A percentile compares a stretch with the other conserved stretches of the same genome.
phyloP scores from a whole-genome alignment of 1,140 invertebrate species.

The Pseudomyrmex dendroicus region DNA sequence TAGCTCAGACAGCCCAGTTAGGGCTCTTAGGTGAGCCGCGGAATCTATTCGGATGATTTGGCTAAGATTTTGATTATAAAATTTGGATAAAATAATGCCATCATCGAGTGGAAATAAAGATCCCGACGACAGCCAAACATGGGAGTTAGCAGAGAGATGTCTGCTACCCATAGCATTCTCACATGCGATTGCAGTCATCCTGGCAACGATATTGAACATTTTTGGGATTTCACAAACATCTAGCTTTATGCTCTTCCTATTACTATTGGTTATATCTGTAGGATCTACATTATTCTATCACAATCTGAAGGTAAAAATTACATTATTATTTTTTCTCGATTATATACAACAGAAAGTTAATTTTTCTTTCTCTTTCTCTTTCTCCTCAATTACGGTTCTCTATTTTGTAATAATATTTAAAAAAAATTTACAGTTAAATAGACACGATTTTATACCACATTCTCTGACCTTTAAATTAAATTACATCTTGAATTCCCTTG shows the following conservation, averaged over 20 bases:
- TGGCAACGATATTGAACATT: conserved; percentile 89
- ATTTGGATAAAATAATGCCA: conserved; percentile 72
- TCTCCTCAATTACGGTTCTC: background rate
- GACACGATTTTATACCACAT: background rate
- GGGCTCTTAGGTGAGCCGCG: conserved; percentile 76
- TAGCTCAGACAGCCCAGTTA: conserved; percentile 82
- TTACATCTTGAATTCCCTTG: background rate
- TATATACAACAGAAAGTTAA: too few relatives aligned
- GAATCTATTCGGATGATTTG: conserved; percentile 77
- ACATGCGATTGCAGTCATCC: conserved; percentile 90
- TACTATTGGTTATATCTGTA: conserved; percentile 89
- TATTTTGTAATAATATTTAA: background rate
- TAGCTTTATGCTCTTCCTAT: conserved; percentile 90
- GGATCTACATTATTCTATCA: conserved; percentile 92
- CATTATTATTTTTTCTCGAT: too few relatives aligned
- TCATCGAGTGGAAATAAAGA: conserved; percentile 75
- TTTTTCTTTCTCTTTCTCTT: too few relatives aligned
- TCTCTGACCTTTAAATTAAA: conserved; percentile 17
- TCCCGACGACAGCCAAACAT: conserved; percentile 85
- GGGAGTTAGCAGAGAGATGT: conserved; percentile 92
- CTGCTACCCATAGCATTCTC: conserved; percentile 91
- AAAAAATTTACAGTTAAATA: background rate
- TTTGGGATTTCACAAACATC: conserved; percentile 90
- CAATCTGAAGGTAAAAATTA: conserved; percentile 90
- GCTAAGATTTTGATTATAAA: conserved; percentile 54